Base-by-base conservation (phyloP, 2,888 invertebrate genomes). In the Argynnis bischoffii region DNA sequence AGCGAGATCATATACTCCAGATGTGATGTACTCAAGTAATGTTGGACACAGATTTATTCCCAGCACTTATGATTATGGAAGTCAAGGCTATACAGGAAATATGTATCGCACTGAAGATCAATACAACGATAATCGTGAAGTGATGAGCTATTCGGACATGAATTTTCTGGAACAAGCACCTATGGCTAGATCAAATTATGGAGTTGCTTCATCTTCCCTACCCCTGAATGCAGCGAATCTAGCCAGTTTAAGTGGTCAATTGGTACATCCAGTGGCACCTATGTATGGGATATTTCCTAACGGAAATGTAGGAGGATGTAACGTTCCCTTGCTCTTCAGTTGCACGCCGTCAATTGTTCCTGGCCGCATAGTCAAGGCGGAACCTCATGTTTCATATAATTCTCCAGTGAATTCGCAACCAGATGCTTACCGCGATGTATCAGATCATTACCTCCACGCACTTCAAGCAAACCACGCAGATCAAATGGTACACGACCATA, bases 311-410 rank as follows among this genome's bases (percentile, higher is more conserved):
- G 85, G 85, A 16, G 85, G 86, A 0, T 88, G 89, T 72, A 83
- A 79, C 53, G 81, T 90, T 3, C 92, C 92, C 0, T 77, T 92
- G 11, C 78, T 92, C 54, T 82, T 92, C 69, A 90, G 88, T 73
- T 92, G 92, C 64, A 81, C 90, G 1, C 92, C 92, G 0, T 81
- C 86, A 0, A 82, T 92, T 67, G 82, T 85, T 1, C 77, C 83
- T 1, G 91, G 90, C 0, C 81, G 79, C 8, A 74, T 90, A 41
- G 79, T 84, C 26, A 82, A 80, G 46, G 47, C 78, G 0, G 80
- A 78, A 41, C 66, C 77, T 6, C 79, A 79, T 6, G n/a, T 50
- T 11, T 2, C 35, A 3, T 78, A 79, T 64, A 75, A 73, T 0
- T 72, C 64, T 11, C 31, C 57, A 67, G 31, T 56, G 35, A 21